Base-by-base conservation (phyloP, 2,888 invertebrate species). In the Drosophila limbata region DNA sequence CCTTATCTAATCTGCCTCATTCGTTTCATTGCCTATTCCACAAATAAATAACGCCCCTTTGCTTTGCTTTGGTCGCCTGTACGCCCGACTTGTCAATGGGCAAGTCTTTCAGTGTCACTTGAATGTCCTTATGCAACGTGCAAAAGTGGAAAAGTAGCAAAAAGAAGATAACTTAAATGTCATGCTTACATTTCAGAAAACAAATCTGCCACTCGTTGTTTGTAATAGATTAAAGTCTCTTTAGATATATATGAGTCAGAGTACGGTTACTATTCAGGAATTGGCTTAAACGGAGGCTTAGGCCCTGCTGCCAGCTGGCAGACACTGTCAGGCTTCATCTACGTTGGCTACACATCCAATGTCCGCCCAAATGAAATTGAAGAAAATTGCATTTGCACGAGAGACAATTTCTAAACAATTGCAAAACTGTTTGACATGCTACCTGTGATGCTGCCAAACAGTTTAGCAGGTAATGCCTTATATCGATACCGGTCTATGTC, bases 321-420 rank as follows among this genome's bases (percentile, higher is more conserved):
- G 67, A 48, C 62, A 70, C 56, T 70, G 65, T 77, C 62, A 68
- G 53, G 53, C 61, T 48, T 19, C 56, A 67, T 28, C 40, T 17
- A 69, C 63, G 50, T 39, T 71, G 61, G 61, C 61, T 51, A 66
- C 73, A 62, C 73, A 62, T 67, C 64, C 74, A 70, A 72, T 77
- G 79, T 83, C 83, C 88, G 83, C 84, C 85, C 86, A 84, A 85
- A 84, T 86, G 81, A 85, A 85, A 85, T 85, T 84, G 84, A 88
- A 88, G 86, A 85, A 88, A 89, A 88, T 88, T 88, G 89, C 90
- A 88, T 90, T 88, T 76, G 76, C 76, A 76, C 76, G 83, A 79
- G 90, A 85, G 90, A 87, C 89, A 89, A 90, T 89, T 87, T 87
- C 84, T 88, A 89, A 90, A 89, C 90, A 90, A 90, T 90, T 89